Base-by-base conservation (phyloP, 35 echinoderm and acorn worm species). In the Stichopus chloronotus region DNA sequence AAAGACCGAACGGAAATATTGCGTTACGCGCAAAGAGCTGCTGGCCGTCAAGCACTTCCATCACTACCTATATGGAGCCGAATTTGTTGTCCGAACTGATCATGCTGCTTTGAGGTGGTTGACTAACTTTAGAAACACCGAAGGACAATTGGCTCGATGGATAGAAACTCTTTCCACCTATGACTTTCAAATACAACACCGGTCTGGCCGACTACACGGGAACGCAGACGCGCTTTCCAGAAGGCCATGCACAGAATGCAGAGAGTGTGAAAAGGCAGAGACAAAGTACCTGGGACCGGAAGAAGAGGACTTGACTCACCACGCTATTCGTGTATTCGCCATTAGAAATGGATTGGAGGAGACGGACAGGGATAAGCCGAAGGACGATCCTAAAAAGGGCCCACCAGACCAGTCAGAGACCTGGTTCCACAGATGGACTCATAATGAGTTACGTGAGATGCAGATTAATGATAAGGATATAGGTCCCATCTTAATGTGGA, bases 241-340 rank as follows among this genome's bases (percentile, higher is more conserved):
- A 95, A 57, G 96, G 96, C 7, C 53, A 95, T 10, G 91, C 74
- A 53, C 91, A 93, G 11, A 92, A 93, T 3, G 90, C 96, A 0
- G 56, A 60, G 7, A 97, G 90, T 5, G 95, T 98, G 61, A 61
- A 94, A n/a, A 57, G 92, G 60, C 55, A 93, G 5, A 98, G 95
- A 94, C 84, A 95, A 17, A 21, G 61, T 3, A 58, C 95, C 1
- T 85, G 95, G 4, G 58, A 65, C 2, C 76, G 93, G 6, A 72
- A 94, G 8, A 93, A 92, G 57, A 96, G 93, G 94, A 90, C 81
- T 17, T 93, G 90, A 8, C 74, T 98, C 12, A 25, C 96, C 16
- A 94, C 95, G n/a, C 88, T 98, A 1, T 83, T 95, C 16, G 24
- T 76, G 25, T 93, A 6, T 16, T 71, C 25, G 83, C 94, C 8